Evolutionary conservation across 1,140 invertebrate species (phyloP).

Genomic region (Potamilus streckersoni): DNA sequence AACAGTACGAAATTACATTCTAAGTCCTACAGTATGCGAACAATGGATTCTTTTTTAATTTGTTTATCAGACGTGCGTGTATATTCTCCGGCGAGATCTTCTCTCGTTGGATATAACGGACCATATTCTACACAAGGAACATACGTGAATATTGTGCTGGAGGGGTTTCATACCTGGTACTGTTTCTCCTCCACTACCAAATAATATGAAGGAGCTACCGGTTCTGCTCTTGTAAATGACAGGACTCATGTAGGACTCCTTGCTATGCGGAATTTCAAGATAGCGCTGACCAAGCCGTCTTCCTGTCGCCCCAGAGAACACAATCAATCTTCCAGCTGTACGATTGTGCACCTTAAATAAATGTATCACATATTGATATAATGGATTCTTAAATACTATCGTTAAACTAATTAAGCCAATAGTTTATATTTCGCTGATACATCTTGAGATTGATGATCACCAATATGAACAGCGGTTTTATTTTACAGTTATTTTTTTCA

Average conservation of each 20-base stretch:
- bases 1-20: too few relatives aligned
- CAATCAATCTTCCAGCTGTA: slow-evolving; percentile 52
- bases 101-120: too few relatives aligned
- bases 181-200: slow-evolving; percentile 64
- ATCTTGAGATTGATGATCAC: not conserved
- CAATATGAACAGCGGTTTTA: not conserved
- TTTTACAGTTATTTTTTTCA: not conserved
- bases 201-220: slow-evolving; percentile 54
- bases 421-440: not conserved
- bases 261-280: slow-evolving; percentile 50
- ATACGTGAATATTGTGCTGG: too few relatives aligned
- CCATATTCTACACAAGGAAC: too few relatives aligned
- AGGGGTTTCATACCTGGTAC: slow-evolving; percentile 45
- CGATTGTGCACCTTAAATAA: slow-evolving; percentile 46
- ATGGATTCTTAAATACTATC: not conserved
- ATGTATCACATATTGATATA: not conserved
- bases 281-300: slow-evolving; percentile 49
- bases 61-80: too few relatives aligned
- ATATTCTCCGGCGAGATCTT: too few relatives aligned
- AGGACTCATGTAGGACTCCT: slow-evolving; percentile 62
- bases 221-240: slow-evolving; percentile 50
- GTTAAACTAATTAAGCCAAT: not conserved
- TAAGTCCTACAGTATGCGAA: too few relatives aligned
- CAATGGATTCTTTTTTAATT: too few relatives aligned
- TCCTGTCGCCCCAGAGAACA: slow-evolving; percentile 62